phyloP scores from a whole-genome alignment of 2,113 vertebrate species.

The Ptyas mucosa region DNA sequence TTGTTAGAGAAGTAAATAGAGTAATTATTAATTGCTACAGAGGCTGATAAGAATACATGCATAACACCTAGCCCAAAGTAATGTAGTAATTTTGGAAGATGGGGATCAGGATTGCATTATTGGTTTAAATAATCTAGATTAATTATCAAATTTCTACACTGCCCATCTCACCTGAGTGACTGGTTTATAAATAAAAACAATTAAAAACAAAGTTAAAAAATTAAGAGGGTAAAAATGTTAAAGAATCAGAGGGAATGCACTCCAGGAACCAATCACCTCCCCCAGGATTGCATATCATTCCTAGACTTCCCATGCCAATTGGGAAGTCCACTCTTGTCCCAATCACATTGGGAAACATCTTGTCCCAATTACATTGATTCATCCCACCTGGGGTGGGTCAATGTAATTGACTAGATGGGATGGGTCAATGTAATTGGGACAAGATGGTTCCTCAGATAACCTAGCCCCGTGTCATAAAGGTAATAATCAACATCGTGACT shows the following conservation, averaged over 20 bases:
- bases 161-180: background rate
- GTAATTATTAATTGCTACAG: background rate
- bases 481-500: background rate
- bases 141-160: background rate
- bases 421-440: too few species aligned
- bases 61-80: background rate
- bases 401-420: too few species aligned
- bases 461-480: background rate
- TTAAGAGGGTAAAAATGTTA: background rate
- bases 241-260: background rate
- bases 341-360: too few species aligned
- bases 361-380: background rate
- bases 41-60: background rate
- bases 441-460: too few species aligned
- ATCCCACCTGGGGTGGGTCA: background rate
- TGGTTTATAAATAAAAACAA: background rate
- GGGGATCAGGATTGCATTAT: background rate
- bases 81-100: background rate
- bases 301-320: background rate
- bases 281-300: background rate
- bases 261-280: background rate
- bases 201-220: background rate
- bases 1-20: background rate
- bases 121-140: background rate
- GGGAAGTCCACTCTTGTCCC: background rate